Conservation (phyloP, 1,140 invertebrate genomes). For the Zophobas atratus region DNA sequence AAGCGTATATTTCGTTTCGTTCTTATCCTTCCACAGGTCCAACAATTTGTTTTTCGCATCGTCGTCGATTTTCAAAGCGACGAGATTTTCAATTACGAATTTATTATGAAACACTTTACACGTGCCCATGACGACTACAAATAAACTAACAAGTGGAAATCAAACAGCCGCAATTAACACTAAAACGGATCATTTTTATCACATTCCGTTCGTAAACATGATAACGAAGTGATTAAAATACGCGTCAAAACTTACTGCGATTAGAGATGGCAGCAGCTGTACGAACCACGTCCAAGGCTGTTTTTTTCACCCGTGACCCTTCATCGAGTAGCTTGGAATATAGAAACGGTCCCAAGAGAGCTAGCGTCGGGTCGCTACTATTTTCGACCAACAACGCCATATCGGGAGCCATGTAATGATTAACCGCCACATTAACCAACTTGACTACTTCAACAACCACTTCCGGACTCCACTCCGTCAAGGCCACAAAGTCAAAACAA, state of each 20-base stretch:
- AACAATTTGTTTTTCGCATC: too few relatives aligned
- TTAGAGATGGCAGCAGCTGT: constrained; percentile 78
- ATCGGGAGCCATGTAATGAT: constrained; percentile 82
- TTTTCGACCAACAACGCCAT: constrained; percentile 79
- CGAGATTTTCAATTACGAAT: too few relatives aligned
- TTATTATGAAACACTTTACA: too few relatives aligned
- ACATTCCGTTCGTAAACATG: too few relatives aligned
- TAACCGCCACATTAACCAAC: constrained; percentile 76
- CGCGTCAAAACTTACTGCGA: constrained; percentile 72
- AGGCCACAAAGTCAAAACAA: constrained; percentile 25
- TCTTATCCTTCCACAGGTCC: too few relatives aligned
- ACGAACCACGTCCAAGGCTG: constrained; percentile 78
- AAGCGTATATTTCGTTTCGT: too few relatives aligned
- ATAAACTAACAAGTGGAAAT: too few relatives aligned
- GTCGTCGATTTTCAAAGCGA: too few relatives aligned
- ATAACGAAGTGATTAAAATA: too few relatives aligned
- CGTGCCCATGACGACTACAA: too few relatives aligned
- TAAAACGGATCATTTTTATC: too few relatives aligned
- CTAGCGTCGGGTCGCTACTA: constrained; percentile 74
- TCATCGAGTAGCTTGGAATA: constrained; percentile 78
- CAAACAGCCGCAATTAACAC: too few relatives aligned
- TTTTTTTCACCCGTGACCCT: constrained; percentile 82
- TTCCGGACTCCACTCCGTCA: constrained; percentile 68
- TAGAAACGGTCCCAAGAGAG: constrained; percentile 75
- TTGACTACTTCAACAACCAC: constrained; percentile 78